These are phyloP conservation scores for Echinarachnius parma DNA, from an alignment of 53 echinoderm and acorn worm species.

Conservation along the genomic window DNA sequence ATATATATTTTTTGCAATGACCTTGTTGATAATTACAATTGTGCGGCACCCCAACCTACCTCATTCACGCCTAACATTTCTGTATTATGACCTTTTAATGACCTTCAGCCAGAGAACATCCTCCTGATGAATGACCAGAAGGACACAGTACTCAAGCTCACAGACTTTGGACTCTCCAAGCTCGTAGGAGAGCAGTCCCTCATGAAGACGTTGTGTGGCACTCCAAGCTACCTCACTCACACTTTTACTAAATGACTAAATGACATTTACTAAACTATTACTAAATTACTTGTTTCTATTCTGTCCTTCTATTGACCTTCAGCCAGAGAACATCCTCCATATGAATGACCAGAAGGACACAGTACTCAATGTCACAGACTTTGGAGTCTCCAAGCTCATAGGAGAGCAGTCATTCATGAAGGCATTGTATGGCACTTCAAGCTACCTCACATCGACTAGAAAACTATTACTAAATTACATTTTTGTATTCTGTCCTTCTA, in stretches of 20 bases:
- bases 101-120: constrained; percentile 82
- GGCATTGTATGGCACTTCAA: constrained; percentile 95
- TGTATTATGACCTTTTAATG: no score
- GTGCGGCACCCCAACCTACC: no score
- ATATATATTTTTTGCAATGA: no score
- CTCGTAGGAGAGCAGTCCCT: constrained; percentile 91
- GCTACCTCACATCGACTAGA: no score
- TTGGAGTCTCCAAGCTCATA: constrained; percentile 94
- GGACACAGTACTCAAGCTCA: constrained; percentile 78
- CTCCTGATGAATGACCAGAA: constrained; percentile 64
- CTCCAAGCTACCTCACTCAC: constrained; percentile 93
- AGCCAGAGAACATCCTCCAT: constrained; percentile 90
- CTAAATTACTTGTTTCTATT: no score
- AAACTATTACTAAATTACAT: no score
- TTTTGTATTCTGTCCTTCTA: no score
- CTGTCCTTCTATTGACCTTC: constrained; percentile 3
- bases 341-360: constrained; percentile 64
- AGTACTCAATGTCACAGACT: constrained; percentile 86
- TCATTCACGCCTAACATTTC: no score
- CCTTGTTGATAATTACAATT: no score
- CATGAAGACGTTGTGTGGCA: constrained; percentile 98
- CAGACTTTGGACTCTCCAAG: constrained; percentile 97
- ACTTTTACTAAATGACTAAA: no score
- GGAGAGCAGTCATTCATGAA: constrained; percentile 97
- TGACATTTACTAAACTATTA: no score